Conservation (phyloP, 2,113 vertebrate species). For the Lepus europaeus region DNA sequence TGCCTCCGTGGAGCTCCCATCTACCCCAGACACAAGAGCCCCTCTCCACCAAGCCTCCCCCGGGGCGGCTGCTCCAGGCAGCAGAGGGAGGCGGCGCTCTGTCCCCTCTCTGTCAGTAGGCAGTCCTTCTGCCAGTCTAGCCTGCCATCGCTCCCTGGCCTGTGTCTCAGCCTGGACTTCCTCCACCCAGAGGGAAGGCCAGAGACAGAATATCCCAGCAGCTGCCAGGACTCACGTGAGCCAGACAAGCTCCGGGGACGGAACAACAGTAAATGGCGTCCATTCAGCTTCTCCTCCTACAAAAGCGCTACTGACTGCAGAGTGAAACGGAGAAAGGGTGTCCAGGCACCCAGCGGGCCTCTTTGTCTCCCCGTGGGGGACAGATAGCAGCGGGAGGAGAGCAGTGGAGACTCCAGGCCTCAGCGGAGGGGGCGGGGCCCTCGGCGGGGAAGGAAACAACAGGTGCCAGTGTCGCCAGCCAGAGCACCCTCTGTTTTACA, state of each 20-base stretch:
- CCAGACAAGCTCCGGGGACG: neutral
- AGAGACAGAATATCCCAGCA: neutral
- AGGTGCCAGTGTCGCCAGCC: neutral
- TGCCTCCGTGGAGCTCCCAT: neutral
- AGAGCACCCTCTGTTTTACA: neutral
- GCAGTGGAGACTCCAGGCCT: neutral
- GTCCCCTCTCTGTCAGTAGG: neutral
- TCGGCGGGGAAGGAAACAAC: neutral
- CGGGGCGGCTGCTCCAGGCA: neutral
- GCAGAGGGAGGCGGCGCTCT: neutral
- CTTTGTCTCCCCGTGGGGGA: neutral
- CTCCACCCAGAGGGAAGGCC: neutral
- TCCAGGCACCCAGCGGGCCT: neutral
- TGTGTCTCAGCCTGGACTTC: neutral
- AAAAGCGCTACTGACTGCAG: conserved; percentile 31
- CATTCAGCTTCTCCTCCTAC: neutral
- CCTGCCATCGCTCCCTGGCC: neutral
- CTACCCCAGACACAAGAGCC: neutral
- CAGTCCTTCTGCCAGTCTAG: neutral
- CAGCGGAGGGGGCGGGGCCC: neutral
- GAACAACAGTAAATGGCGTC: conserved; percentile 20
- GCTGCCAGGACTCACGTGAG: neutral
- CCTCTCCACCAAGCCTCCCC: neutral
- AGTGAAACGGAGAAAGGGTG: neutral
- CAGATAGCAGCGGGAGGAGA: neutral